Percentiles rank a stretch among this genome's conserved stretches.
phyloP scores from a whole-genome alignment of 2,113 vertebrate species.

The Dipodomys stephensi region DNA sequence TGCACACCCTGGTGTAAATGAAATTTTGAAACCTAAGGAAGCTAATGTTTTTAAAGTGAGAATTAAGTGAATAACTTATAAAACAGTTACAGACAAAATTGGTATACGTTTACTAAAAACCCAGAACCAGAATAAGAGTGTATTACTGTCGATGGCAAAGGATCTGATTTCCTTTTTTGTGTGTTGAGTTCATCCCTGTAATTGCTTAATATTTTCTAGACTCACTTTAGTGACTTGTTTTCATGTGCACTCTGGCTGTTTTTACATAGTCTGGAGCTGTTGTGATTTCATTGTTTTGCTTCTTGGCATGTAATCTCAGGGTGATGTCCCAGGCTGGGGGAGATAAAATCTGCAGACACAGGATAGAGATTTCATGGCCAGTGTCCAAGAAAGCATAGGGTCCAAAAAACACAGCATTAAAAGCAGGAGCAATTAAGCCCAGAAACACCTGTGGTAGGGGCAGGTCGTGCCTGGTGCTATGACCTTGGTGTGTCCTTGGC shows the following conservation, averaged over 20 bases:
- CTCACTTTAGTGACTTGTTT: neutral
- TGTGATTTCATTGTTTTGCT: neutral
- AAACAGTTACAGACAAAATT: neutral
- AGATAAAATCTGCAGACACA: neutral
- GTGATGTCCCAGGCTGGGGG: neutral
- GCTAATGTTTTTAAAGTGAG: neutral
- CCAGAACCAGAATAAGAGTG: neutral
- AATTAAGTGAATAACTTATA: slow-evolving; percentile 6
- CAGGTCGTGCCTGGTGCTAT: too few species aligned
- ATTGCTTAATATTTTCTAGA: neutral
- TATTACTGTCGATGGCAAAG: neutral
- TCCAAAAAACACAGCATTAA: neutral
- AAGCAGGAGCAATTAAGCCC: neutral
- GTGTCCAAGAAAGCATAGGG: neutral
- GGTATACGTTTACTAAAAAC: neutral
- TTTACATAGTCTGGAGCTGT: neutral
- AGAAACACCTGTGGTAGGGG: neutral
- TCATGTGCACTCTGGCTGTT: neutral
- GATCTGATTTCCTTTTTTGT: neutral
- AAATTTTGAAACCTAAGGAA: slow-evolving; percentile 32
- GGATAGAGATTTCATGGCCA: neutral
- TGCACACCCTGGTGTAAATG: rapidly evolving
- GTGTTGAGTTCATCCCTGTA: neutral
- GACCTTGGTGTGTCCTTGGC: neutral
- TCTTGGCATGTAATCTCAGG: neutral